Conservation (phyloP, 2,797 vertebrate genomes). For the Platalea minor region DNA sequence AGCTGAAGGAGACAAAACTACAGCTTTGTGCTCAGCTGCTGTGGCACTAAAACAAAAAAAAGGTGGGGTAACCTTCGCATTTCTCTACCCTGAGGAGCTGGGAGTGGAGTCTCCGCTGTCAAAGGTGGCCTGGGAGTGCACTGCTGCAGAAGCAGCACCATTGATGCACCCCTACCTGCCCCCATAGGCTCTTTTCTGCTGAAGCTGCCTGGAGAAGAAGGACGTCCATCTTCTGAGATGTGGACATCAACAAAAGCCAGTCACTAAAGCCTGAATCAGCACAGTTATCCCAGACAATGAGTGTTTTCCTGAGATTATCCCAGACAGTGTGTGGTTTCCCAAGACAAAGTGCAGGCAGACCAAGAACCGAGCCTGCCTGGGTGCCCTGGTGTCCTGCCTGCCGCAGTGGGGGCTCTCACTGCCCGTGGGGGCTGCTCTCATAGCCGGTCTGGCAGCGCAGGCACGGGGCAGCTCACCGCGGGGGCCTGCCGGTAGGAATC, state of each 20-base stretch:
- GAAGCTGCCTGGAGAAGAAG: background rate
- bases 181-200: background rate
- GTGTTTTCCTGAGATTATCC: background rate
- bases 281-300: background rate
- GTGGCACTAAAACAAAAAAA: background rate
- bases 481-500: background rate
- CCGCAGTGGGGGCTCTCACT: rapidly evolving
- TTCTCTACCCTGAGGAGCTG: background rate
- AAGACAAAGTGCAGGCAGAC: background rate
- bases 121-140: background rate
- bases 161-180: background rate
- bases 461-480: rapidly evolving
- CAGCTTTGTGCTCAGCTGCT: background rate
- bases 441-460: background rate
- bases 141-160: background rate
- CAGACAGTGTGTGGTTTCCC: background rate
- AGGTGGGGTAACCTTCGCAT: background rate
- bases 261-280: background rate
- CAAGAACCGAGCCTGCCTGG: rapidly evolving
- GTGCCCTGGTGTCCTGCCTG: background rate
- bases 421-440: background rate
- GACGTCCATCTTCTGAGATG: background rate
- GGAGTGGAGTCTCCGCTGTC: background rate
- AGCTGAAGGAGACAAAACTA: background rate
- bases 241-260: background rate